Conservation (phyloP, 2,797 vertebrate genomes). For the Tachyglossus aculeatus region DNA sequence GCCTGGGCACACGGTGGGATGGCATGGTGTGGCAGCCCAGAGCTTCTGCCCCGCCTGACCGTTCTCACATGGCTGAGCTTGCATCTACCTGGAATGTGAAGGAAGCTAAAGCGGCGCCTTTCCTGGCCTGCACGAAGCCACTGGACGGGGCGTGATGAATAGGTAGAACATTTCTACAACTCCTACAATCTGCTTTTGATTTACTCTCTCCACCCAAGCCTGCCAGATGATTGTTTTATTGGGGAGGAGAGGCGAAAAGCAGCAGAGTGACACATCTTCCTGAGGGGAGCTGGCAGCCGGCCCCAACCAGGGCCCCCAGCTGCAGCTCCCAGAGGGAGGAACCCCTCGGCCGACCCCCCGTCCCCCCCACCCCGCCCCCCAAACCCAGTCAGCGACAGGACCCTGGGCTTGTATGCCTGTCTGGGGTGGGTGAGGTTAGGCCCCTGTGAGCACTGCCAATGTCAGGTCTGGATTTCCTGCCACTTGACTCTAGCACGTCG, state of each 20-base stretch:
- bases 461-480: no score
- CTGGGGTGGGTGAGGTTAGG: neutral
- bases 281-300: slow-evolving; percentile 67
- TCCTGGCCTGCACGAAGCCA: slow-evolving; percentile 48
- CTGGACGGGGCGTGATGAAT: slow-evolving; percentile 62
- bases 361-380: no score
- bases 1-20: no score
- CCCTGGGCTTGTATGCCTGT: neutral
- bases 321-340: slow-evolving; percentile 70
- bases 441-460: neutral
- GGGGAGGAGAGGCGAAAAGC: slow-evolving; percentile 68
- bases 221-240: slow-evolving; percentile 75
- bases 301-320: slow-evolving; percentile 53
- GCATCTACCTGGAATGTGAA: no score
- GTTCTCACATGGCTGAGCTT: no score
- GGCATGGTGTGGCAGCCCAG: no score
- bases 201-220: slow-evolving; percentile 67
- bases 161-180: slow-evolving; percentile 58
- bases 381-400: no score
- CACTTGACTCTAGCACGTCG: no score
- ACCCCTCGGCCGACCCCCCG: no score
- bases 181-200: slow-evolving; percentile 69
- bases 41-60: no score
- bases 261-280: slow-evolving; percentile 68
- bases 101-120: no score